These are phyloP conservation scores for Brachylomia viminalis DNA, from an alignment of 2,888 invertebrate species.

Conservation along the genomic window DNA sequence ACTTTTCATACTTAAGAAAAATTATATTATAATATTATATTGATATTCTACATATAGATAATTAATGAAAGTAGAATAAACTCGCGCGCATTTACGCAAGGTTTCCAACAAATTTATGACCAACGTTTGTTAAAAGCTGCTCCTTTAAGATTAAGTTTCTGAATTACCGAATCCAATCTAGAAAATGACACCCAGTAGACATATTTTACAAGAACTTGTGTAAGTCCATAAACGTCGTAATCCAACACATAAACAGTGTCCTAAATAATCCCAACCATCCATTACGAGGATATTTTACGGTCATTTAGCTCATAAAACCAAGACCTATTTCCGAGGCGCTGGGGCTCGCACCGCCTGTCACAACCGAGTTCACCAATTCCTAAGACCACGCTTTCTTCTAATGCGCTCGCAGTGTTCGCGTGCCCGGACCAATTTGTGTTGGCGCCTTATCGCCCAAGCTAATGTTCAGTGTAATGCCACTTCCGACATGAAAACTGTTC, in stretches of 20 bases:
- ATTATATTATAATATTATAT: no score
- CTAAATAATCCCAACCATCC: slow-evolving; percentile 44
- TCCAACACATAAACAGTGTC: slow-evolving; percentile 56
- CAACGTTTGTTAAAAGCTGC: background rate
- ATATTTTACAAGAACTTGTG: slow-evolving; percentile 52
- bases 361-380: slow-evolving; percentile 62
- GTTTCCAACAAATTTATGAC: background rate
- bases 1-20: background rate
- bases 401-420: slow-evolving; percentile 80
- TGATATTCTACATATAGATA: background rate
- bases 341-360: slow-evolving; percentile 46
- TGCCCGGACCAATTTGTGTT: slow-evolving; percentile 86
- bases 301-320: slow-evolving; percentile 56
- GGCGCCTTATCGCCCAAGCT: slow-evolving; percentile 87
- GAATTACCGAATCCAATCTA: slow-evolving; percentile 48
- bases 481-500: slow-evolving; percentile 89
- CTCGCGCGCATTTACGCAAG: background rate
- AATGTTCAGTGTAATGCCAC: slow-evolving; percentile 88
- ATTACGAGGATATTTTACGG: slow-evolving; percentile 50
- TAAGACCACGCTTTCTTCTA: slow-evolving; percentile 72
- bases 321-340: slow-evolving; percentile 41
- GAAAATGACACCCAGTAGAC: slow-evolving; percentile 37
- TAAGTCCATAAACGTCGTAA: slow-evolving; percentile 48
- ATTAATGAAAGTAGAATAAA: background rate
- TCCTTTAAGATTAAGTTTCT: slow-evolving; percentile 11